Base-by-base conservation (phyloP, 2,888 invertebrate species). In the Colostygia pectinataria region DNA sequence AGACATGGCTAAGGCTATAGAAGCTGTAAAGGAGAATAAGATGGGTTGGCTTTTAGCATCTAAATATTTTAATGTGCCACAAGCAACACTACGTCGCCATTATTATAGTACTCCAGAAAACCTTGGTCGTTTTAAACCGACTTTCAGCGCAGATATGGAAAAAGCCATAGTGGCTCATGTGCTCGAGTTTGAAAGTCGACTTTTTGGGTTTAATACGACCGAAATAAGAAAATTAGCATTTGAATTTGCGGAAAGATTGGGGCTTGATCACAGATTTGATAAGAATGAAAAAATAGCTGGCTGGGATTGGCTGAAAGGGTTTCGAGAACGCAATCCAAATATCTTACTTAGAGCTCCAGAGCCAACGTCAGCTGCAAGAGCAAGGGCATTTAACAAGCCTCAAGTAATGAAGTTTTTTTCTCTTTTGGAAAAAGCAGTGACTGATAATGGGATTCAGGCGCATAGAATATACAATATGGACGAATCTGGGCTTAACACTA, bases 401-500 rank as follows among this genome's bases (percentile, higher is more conserved):
- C 27, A 27, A 27, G 18, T 20, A 20, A 6, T 6, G 6, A 2
- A 5, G 20, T 20, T 20, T 20, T 20, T 20, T 20, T 5, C 3
- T 6, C 3, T 6, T 6, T 20, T 5, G 3, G 4, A 20, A 20
- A 20, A 20, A 2, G 6, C 6, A 5, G 6, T 20, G 3, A 6
- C 3, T 2, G 6, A 6, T 6, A 20, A 20, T 20, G 6, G 6
- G 6, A 20, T 64, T 54, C 14, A 43, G 10, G 41, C 62, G 28
- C 48, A 55, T 36, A 23, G 48, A 40, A 64, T 65, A 27, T 68
- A 50, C 37, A 68, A 68, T 44, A 62, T 68, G 55, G 51, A 52
- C 20, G 52, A 52, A 18, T 42, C 52, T 32, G 52, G 42, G 55
- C 36, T 68, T 12, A 53, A 29, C 14, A 65, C 62, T 10, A 64